Base-by-base conservation (phyloP, 2,797 vertebrate species). In the Pseudochirops corinnae region DNA sequence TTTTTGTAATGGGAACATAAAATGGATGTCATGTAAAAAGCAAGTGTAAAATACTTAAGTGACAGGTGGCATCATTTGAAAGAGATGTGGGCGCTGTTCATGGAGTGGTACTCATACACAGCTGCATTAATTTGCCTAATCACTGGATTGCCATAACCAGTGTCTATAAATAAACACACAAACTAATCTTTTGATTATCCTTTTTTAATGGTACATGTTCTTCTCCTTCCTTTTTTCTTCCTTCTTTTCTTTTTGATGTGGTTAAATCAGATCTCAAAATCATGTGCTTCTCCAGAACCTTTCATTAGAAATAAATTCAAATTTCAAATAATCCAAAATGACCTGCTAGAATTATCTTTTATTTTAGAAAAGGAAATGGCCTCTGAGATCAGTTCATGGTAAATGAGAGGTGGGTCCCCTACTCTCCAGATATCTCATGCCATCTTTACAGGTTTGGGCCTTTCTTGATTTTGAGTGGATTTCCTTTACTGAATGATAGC, bases 41-140 rank as follows among this genome's bases (percentile, higher is more conserved):
- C 97, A 97, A 98, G 95, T 96, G 96, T 93, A 94, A 96, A 98
- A 50, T 94, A 94, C 97, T 96, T 97, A 97, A 98, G 67, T 98
- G 98, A 98, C 98, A 98, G 98, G 97, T 98, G 97, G 98, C 97
- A 93, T 95, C 96, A 52, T 98, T 96, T 98, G 96, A 98, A 97
- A 98, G 96, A 96, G 97, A 96, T 94, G 96, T 97, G 95, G 96
- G 94, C 95, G 95, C 96, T 96, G 95, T 96, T 97, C 96, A 95
- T 95, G 91, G 94, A 93, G 33, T 97, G 96, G 96, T 91, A 96
- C 97, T 97, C 97, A 92, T 97, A 95, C 97, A 97, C 98, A 93
- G 98, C 98, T 98, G 98, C 97, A 97, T 98, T 98, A 98, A 98
- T 98, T 98, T 92, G 5, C 96, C 98, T 98, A 97, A 98, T 98